Base-by-base conservation (phyloP, 2,797 vertebrate genomes). In the Tenualosa thibaudeaui region DNA sequence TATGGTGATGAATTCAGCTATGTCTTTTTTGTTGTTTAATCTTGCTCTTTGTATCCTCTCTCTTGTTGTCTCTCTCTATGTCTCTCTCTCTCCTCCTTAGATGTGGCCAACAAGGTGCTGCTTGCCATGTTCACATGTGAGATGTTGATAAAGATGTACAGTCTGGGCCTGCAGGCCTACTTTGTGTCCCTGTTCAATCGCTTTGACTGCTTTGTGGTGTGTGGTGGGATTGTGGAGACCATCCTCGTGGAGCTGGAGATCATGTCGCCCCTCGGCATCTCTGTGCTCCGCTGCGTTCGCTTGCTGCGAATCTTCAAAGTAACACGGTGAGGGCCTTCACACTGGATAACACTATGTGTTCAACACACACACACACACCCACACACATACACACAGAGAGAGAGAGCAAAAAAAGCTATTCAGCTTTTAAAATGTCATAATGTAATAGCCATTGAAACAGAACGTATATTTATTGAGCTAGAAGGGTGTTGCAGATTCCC, bases 141-240 rank as follows among this genome's bases (percentile, higher is more conserved):
- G 95, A 99, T 99, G 98, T 94, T 99, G 87, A 95, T 98, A 88
- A 99, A 99, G 93, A 98, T 99, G 97, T 99, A 99, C 94, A 99
- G 98, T 91, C 92, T 99, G 94, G 98, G 98, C 3, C 96, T 99
- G 62, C 98, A 99, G 93, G 97, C 97, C 0, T 99, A 99, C 93
- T 99, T 99, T 75, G 97, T 99, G 87, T 99, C 98, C 19, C 96
- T 99, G 83, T 99, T 99, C 90, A 99, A 99, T 92, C 98, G 98
- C 86, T 99, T 99, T 85, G 98, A 99, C 91, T 99, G 98, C 92
- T 99, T 99, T 9, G 98, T 99, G 94, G 98, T 99, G 86, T 99
- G 98, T 81, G 98, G 98, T 0, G 98, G 98, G 85, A 99, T 99
- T 86, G 92, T 97, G 2, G 98, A 99, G 92, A 99, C 97, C 83